These are phyloP conservation scores for Apocrypta bakeri DNA, from an alignment of 1,140 invertebrate genomes.

Conservation along the genomic window DNA sequence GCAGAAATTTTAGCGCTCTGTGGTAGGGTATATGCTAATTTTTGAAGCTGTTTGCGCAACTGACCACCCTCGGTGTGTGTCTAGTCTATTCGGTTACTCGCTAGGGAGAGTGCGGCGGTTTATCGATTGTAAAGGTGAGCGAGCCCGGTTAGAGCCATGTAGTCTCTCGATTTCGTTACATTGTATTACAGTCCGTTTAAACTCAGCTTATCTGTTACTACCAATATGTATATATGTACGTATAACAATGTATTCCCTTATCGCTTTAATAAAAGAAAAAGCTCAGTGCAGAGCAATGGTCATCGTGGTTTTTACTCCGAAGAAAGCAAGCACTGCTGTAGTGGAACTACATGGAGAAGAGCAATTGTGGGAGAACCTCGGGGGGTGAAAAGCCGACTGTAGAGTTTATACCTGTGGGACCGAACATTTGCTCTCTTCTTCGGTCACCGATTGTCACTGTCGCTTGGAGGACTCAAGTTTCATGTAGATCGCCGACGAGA, in stretches of 20 bases:
- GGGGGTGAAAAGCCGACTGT: neutral
- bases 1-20: neutral
- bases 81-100: too few relatives aligned
- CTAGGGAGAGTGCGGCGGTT: too few relatives aligned
- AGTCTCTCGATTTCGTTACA: too few relatives aligned
- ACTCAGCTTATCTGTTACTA: too few relatives aligned
- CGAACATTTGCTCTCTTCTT: constrained; percentile 16
- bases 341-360: constrained; percentile 22
- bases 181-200: too few relatives aligned
- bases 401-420: constrained; percentile 24
- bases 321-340: neutral
- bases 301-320: neutral
- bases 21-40: neutral
- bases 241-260: too few relatives aligned
- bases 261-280: neutral
- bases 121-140: too few relatives aligned
- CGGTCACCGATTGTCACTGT: constrained; percentile 26
- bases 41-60: neutral
- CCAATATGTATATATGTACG: too few relatives aligned
- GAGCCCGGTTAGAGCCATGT: too few relatives aligned
- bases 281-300: neutral
- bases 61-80: too few relatives aligned
- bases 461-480: neutral
- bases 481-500: neutral
- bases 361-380: constrained; percentile 31